These are phyloP conservation scores for Oryctes rhinoceros DNA, from an alignment of 1,140 invertebrate species.

Conservation along the genomic window DNA sequence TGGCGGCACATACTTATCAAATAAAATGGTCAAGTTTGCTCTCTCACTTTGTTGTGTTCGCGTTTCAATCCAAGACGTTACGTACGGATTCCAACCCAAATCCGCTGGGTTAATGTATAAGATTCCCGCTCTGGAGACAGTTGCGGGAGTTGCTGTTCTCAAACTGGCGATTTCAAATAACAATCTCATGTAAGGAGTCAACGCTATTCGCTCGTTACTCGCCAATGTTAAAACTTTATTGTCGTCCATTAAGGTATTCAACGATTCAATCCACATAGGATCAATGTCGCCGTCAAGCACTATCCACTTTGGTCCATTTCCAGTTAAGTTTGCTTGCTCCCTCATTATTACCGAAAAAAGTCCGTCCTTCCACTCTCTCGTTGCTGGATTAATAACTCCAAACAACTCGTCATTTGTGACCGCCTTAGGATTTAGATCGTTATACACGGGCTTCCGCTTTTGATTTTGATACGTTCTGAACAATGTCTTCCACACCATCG, in stretches of 20 bases:
- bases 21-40: slow-evolving; percentile 84
- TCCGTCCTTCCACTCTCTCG: slow-evolving; percentile 97
- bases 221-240: slow-evolving; percentile 90
- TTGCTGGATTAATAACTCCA: slow-evolving; percentile 93
- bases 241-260: slow-evolving; percentile 89
- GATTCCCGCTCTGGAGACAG: slow-evolving; percentile 92
- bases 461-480: slow-evolving; percentile 79
- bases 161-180: slow-evolving; percentile 95
- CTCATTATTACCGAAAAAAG: slow-evolving; percentile 93
- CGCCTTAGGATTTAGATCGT: slow-evolving; percentile 94
- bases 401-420: slow-evolving; percentile 96
- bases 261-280: slow-evolving; percentile 97
- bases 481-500: slow-evolving; percentile 91
- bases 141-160: slow-evolving; percentile 92
- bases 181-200: slow-evolving; percentile 89
- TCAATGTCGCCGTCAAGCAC: slow-evolving; percentile 96
- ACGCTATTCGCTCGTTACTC: slow-evolving; percentile 92
- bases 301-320: slow-evolving; percentile 93
- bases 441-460: slow-evolving; percentile 83
- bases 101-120: slow-evolving; percentile 92
- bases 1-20: slow-evolving; percentile 94
- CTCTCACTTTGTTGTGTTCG: slow-evolving; percentile 75
- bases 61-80: slow-evolving; percentile 92
- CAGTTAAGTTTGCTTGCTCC: slow-evolving; percentile 87
- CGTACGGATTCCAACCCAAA: slow-evolving; percentile 96